Conservation (phyloP, 2,113 vertebrate genomes). For the Lichenostomus cassidix region DNA sequence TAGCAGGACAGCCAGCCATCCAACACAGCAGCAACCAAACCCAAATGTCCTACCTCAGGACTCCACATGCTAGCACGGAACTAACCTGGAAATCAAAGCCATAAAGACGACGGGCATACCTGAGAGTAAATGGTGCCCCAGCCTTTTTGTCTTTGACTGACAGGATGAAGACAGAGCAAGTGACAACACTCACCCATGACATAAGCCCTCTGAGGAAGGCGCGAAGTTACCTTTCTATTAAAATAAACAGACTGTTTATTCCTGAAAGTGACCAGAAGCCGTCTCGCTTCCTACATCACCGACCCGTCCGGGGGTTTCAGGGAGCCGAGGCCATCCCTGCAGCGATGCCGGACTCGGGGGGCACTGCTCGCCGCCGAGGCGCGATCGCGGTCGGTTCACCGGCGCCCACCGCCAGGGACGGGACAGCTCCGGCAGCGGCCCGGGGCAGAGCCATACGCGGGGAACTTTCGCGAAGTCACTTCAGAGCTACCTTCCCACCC, state of each 20-base stretch:
- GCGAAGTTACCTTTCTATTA: not conserved
- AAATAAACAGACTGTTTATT: not conserved
- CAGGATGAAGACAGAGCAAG: not conserved
- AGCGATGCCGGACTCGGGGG: not conserved
- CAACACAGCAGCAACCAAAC: not conserved
- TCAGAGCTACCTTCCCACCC: not conserved
- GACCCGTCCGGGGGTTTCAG: not conserved
- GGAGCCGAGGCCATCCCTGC: not conserved
- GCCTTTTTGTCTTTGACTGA: not conserved
- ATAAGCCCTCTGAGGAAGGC: not conserved
- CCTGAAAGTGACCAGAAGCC: not conserved
- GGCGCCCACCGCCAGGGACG: not conserved
- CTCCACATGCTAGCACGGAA: not conserved
- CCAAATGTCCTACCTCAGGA: slow-evolving; percentile 30
- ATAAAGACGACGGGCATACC: rapidly evolving
- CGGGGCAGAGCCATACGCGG: not conserved
- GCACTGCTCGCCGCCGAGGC: not conserved
- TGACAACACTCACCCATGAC: not conserved
- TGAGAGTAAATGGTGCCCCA: rapidly evolving
- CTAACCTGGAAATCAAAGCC: not conserved
- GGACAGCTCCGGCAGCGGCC: not conserved
- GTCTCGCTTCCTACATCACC: not conserved
- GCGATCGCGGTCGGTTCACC: not conserved
- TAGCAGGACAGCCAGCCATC: not conserved
- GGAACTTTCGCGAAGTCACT: slow-evolving; percentile 22